These are phyloP conservation scores for Callitettix versicolor DNA, from an alignment of 1,140 invertebrate genomes.

Conservation along the genomic window DNA sequence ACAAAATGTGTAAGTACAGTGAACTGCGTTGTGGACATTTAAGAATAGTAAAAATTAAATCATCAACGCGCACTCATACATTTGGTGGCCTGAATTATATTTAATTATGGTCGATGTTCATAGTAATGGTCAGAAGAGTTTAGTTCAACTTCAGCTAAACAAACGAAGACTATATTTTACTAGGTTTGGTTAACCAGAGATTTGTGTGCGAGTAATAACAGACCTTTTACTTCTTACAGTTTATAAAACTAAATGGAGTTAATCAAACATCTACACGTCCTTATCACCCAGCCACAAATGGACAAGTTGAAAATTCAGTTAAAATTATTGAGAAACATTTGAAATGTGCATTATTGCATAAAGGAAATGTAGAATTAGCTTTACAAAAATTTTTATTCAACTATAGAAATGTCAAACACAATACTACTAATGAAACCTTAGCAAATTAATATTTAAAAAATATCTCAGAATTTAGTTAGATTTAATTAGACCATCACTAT, in stretches of 20 bases:
- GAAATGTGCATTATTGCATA: too few species aligned
- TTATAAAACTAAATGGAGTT: background rate
- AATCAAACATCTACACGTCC: background rate
- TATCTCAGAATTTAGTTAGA: too few species aligned
- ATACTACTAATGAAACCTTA: too few species aligned
- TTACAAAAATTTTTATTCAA: too few species aligned
- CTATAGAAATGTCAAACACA: too few species aligned
- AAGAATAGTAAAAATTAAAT: conserved; percentile 20
- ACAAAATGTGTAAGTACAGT: too few species aligned
- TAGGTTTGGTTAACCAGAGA: too few species aligned
- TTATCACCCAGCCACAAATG: background rate
- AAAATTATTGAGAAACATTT: background rate
- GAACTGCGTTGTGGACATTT: conserved; percentile 18
- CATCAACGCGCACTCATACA: conserved; percentile 7
- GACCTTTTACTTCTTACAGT: background rate
- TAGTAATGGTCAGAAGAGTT: conserved; percentile 8
- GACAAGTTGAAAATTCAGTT: background rate
- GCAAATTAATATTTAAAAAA: too few species aligned
- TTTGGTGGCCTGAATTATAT: conserved; percentile 10
- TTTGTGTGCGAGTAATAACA: too few species aligned
- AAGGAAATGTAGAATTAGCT: too few species aligned
- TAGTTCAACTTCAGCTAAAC: background rate
- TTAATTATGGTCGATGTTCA: conserved; percentile 4
- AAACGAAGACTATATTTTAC: background rate
- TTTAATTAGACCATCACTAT: too few species aligned